Percentiles rank a stretch among this genome's conserved stretches.
phyloP scores from a whole-genome alignment of 2,113 vertebrate species.

The Jacana jacana region DNA sequence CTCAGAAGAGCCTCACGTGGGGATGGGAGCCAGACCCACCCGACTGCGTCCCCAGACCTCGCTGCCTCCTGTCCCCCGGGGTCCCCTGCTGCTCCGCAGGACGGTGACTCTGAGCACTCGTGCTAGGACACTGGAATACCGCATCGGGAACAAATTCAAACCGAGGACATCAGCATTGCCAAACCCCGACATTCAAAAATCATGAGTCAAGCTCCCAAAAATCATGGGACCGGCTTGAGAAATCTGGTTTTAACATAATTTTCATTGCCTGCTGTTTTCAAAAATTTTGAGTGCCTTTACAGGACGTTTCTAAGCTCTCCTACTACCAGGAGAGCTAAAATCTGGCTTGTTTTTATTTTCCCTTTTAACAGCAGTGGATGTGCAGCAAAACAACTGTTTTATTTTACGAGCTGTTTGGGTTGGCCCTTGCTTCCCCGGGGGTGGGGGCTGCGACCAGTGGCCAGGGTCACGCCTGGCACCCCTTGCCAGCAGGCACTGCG shows the following conservation, averaged over 20 bases:
- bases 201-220: constrained; percentile 34
- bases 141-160: constrained; percentile 1
- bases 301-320: background rate
- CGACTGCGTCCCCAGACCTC: background rate
- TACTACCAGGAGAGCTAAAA: background rate
- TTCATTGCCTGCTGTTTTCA: background rate
- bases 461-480: background rate
- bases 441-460: background rate
- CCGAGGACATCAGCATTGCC: background rate
- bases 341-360: background rate
- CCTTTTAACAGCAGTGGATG: background rate
- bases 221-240: background rate
- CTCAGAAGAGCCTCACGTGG: background rate
- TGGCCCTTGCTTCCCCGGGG: background rate
- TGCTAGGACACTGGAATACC: background rate
- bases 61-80: background rate
- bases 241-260: background rate
- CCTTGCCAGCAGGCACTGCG: accelerated
- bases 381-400: background rate
- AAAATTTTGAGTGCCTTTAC: background rate
- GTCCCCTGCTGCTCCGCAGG: background rate
- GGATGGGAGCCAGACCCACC: background rate
- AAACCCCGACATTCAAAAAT: constrained; percentile 45
- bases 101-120: background rate
- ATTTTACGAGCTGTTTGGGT: background rate